Conservation (phyloP, 2,797 vertebrate genomes). For the Alfaro cultratus region DNA sequence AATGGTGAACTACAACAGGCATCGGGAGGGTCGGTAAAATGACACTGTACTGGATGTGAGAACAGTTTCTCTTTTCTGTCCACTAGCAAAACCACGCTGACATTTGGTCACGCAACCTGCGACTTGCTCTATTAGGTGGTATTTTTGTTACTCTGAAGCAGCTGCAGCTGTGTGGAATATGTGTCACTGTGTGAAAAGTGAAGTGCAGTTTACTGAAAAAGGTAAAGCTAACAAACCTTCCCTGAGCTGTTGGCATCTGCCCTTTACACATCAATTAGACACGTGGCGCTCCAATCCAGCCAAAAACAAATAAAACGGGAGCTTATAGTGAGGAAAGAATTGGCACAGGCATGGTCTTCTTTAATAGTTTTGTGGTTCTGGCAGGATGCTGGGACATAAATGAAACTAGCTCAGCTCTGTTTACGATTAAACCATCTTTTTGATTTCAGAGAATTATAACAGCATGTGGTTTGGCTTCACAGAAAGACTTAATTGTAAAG, state of each 20-base stretch:
- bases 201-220: constrained; percentile 10
- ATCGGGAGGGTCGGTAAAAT: not conserved
- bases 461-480: not conserved
- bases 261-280: not conserved
- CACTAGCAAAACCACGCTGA: not conserved
- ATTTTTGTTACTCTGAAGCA: constrained; percentile 10
- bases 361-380: not conserved
- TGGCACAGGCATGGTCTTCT: not conserved
- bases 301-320: not conserved
- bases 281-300: not conserved
- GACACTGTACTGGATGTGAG: not conserved
- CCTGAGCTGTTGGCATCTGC: not conserved
- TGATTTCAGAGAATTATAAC: not conserved
- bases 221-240: not conserved
- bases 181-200: constrained; percentile 60
- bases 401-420: not conserved
- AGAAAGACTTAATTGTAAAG: constrained; percentile 8
- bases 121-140: constrained; percentile 4
- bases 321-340: not conserved
- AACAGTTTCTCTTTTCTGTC: constrained; percentile 1
- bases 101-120: constrained; percentile 37
- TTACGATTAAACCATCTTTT: not conserved
- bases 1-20: not conserved
- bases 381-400: not conserved
- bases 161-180: constrained; percentile 14